A percentile compares a stretch with the other conserved stretches of the same genome.
Conservation (phyloP, 2,113 vertebrate genomes). For the Pipa parva region DNA sequence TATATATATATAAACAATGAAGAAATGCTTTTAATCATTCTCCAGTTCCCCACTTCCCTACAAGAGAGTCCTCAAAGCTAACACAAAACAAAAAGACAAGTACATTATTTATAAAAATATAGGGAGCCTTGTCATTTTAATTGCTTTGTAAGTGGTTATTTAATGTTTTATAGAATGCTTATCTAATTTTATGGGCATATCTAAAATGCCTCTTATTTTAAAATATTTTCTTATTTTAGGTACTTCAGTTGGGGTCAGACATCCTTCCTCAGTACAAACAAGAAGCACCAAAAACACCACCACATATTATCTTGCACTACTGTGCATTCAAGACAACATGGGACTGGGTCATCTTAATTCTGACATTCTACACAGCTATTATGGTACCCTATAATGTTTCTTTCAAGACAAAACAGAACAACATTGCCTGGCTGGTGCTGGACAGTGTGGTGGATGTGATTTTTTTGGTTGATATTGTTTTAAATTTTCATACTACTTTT, state of each 20-base stretch:
- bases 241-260: conserved; percentile 91
- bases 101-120: too few relatives aligned
- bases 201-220: too few relatives aligned
- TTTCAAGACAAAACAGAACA: conserved; percentile 97
- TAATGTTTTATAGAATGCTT: too few relatives aligned
- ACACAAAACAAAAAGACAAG: too few relatives aligned
- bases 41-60: too few relatives aligned
- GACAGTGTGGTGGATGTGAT: conserved; percentile 97
- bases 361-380: conserved; percentile 97
- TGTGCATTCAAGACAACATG: conserved; percentile 98
- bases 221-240: conserved; percentile 60
- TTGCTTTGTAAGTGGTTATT: too few relatives aligned
- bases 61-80: too few relatives aligned
- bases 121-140: too few relatives aligned
- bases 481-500: conserved; percentile 97
- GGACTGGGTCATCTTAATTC: conserved; percentile 97
- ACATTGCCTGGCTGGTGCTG: conserved; percentile 94
- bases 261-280: conserved; percentile 97
- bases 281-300: conserved; percentile 95
- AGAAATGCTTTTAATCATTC: too few relatives aligned
- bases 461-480: conserved; percentile 93
- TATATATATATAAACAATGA: too few relatives aligned
- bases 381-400: conserved; percentile 97
- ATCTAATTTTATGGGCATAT: too few relatives aligned
- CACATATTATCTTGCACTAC: conserved; percentile 95